Evolutionary conservation across 2,113 vertebrate species (phyloP), one percentile per base, ranked within the genome.

Genomic region (Ceuthmochares aereus): DNA sequence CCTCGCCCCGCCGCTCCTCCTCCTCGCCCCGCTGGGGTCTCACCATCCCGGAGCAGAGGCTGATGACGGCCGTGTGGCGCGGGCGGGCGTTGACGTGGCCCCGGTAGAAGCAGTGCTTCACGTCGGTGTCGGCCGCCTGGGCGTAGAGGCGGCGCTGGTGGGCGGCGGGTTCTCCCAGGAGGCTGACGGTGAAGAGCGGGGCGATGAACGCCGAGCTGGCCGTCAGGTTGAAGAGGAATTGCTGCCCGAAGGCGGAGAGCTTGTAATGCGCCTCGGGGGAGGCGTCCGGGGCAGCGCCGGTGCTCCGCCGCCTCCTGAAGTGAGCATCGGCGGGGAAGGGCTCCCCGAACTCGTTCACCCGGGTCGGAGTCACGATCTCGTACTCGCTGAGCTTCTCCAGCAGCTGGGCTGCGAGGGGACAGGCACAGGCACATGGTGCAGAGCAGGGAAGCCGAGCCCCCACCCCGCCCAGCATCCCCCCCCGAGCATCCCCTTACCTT

Each of bases 41-140:
- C 98, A 99, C 99, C 99, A 99, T 98, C 93, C 99, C 99, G 60
- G 99, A 98, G 97, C 99, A 99, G 95, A 99, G 98, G 97, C 99
- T 99, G 98, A 99, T 99, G 90, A 99, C 99, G 43, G 99, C 99
- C 66, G 98, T 98, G 96, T 99, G 99, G 93, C 99, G 98, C 51
- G 98, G 96, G 70, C 98, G 97, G 88, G 98, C 98, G 63, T 99
- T 99, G 95, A 99, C 99, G 96, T 99, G 99, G 93, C 99, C 99
- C 96, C 98, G 98, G 97, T 99, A 99, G 96, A 99, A 99, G 96
- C 99, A 99, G 96, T 99, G 99, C 94, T 98, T 98, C 93, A 99
- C 98, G 95, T 99, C 99, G 63, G 98, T 97, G 95, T 98, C 98
- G 88, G 98, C 98, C 90, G 98, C 98, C 92, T 98, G 97, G 52